phyloP scores from a whole-genome alignment of 1,140 invertebrate species.

The Leptinotarsa texana region DNA sequence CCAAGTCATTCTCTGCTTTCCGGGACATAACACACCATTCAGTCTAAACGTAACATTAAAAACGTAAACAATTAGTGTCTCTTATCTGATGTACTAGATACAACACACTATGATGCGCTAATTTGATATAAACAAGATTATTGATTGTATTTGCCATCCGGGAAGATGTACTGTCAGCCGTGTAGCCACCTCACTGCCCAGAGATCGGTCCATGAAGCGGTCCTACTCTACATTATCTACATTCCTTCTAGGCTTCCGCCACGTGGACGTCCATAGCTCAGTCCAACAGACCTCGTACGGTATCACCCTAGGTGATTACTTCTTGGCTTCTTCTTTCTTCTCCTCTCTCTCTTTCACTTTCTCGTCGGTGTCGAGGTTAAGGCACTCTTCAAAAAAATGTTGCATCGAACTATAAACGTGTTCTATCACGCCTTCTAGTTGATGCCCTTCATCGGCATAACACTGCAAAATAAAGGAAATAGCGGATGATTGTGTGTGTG shows the following conservation, averaged over 20 bases:
- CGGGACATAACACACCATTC: too few species aligned
- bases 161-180: slow-evolving; percentile 12
- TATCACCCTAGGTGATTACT: neutral
- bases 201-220: neutral
- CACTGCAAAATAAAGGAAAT: slow-evolving; percentile 61
- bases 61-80: too few species aligned
- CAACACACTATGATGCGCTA: slow-evolving; percentile 37
- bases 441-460: slow-evolving; percentile 82
- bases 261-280: neutral
- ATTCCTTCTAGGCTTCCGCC: slow-evolving; percentile 30
- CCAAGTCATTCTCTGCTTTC: too few species aligned
- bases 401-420: slow-evolving; percentile 86
- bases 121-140: slow-evolving; percentile 35
- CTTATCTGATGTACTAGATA: slow-evolving; percentile 27
- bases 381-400: slow-evolving; percentile 80
- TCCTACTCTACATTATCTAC: neutral
- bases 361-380: slow-evolving; percentile 78
- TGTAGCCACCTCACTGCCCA: slow-evolving; percentile 7
- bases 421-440: slow-evolving; percentile 74
- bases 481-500: too few species aligned
- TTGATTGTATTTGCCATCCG: slow-evolving; percentile 26
- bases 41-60: too few species aligned
- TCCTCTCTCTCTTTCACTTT: slow-evolving; percentile 48
- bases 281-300: neutral
- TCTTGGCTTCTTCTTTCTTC: slow-evolving; percentile 42